Conservation (phyloP, 2,797 vertebrate genomes). For the Poeciliopsis paucimaculata region DNA sequence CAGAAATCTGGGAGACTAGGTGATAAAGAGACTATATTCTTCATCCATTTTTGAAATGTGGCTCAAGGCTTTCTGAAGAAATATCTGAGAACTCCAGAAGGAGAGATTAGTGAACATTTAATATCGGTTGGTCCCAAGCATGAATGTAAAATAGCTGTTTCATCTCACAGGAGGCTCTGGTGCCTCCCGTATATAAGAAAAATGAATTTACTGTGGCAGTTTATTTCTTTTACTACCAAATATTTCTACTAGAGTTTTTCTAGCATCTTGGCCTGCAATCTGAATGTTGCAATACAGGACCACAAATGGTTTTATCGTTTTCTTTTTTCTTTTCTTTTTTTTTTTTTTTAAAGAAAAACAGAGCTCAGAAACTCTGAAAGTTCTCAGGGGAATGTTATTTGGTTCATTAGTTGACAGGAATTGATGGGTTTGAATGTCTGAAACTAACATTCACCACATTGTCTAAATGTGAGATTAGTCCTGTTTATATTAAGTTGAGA, state of each 20-base stretch:
- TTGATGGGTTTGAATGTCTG: neutral
- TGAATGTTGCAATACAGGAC: neutral
- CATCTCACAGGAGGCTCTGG: neutral
- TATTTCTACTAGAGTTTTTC: neutral
- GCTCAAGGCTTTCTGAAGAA: neutral
- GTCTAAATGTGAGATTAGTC: neutral
- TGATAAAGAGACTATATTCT: slow-evolving; percentile 6
- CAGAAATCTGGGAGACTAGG: neutral
- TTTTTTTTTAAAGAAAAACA: neutral
- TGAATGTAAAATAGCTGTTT: neutral
- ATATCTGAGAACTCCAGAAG: slow-evolving; percentile 5
- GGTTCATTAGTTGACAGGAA: neutral
- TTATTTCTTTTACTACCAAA: slow-evolving; percentile 1
- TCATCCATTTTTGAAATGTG: neutral
- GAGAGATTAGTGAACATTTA: slow-evolving; percentile 4
- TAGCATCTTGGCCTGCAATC: neutral
- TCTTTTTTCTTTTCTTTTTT: neutral
- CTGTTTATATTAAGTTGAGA: neutral
- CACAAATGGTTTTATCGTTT: neutral
- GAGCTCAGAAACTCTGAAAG: neutral
- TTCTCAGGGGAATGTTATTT: neutral
- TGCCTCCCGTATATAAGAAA: neutral
- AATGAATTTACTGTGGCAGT: neutral
- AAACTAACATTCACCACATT: neutral
- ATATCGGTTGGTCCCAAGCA: slow-evolving; percentile 5